Evolutionary conservation across 2,113 vertebrate species (phyloP), one percentile per base, ranked within the genome.

Genomic region (Siniperca chuatsi): DNA sequence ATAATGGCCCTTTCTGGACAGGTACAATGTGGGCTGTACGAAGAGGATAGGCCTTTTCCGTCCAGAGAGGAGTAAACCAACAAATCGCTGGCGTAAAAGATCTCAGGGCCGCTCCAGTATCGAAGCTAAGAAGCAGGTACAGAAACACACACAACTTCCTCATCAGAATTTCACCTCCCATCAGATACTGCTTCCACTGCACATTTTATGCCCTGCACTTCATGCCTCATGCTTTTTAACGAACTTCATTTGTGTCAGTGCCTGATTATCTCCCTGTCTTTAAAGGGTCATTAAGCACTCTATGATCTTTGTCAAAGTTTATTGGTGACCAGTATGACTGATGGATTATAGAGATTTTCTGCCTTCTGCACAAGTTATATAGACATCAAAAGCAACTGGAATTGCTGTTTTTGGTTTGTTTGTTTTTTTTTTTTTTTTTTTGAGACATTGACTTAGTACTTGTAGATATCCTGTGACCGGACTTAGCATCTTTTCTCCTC

Each of bases 1-100:
- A 74, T 46, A 12, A 54, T 8, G 33, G 2, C 9, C 4, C 0
- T 85, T 54, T n/a, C 18, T 80, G 33, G 25, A 77, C 94, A 99
- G 98, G 94, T 99, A 99, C 94, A 99, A 98, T 0, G 98, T 99
- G 75, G 97, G 98, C 11, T 99, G 98, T 82, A 98, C 98, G 0
- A 99, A 99, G 87, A 92, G 98, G 7, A 97, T 99, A 25, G 97
- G 98, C 1, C 94, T 99, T 29, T 99, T 99, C 93, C 97, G 96
- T 89, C 97, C 98, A 0, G 97, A 98, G 73, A 96, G 97, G 78
- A 98, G 92, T 94, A 98, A 99, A 83, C 93, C 87, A 10, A 81
- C 92, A 0, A 95, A 42, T 21, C 96, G 95, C 78, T 97, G 97
- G 88, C 96, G 94, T n/a, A 78, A 96, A 23, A 96, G 97, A 21